Base-by-base conservation (phyloP, 2,797 vertebrate genomes). In the Setipinna tenuifilis region DNA sequence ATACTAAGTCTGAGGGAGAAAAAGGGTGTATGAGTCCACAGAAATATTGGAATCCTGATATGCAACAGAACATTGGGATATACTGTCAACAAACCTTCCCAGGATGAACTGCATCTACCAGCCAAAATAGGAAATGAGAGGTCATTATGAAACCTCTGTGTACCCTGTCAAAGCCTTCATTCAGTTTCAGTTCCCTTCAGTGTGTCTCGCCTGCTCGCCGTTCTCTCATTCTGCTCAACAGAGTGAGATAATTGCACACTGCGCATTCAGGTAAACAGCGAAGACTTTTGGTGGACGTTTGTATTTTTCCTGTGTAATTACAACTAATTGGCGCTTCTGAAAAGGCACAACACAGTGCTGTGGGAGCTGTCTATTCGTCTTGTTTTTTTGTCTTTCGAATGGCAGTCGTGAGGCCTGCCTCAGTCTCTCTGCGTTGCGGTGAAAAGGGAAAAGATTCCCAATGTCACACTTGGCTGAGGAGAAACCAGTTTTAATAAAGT, bases 401-500 rank as follows among this genome's bases (percentile, higher is more conserved):
- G 46, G 78, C 50, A 21, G 59, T 62, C 59, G 57, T 54, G 81
- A 83, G 83, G 81, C 62, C 68, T 68, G 87, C 75, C 83, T 83
- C 62, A 35, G 80, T 68, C 61, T 59, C 78, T 81, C 58, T 11
- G 48, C 17, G 17, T 11, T 50, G 58, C 59, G 83, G 50, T 16
- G 65, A 28, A 71, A 71, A 71, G 7, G 31, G 68, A 78, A 54
- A 35, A 44, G 71, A 44, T 35, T 78, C 17, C 35, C 35, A 78
- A 6, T 44, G 71, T 19, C 19, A 35, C 41, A 25, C 12, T 25
- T n/a, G 59, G 61, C 71, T 46, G 21, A 85, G 83, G 83, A 61
- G 46, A 85, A 88, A 81, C 62, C 35, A 17, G 17, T 48, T 78
- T 87, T 86, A 88, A 87, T 90, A 86, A 88, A 85, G 83, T 85